Conservation (phyloP, 2,797 vertebrate genomes). For the Ctenosaura bakeri region DNA sequence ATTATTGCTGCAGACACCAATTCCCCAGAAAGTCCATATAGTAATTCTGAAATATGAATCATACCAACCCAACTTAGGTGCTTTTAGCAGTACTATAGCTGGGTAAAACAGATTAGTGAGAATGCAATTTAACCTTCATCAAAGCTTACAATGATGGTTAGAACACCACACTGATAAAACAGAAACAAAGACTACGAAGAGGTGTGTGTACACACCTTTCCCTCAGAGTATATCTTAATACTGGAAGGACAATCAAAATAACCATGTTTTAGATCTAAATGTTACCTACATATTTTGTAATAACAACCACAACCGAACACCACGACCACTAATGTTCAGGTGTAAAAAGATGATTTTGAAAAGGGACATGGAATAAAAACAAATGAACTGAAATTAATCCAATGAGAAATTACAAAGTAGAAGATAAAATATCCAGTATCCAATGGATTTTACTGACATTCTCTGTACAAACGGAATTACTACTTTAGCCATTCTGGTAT, state of each 20-base stretch:
- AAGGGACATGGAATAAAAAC: not conserved
- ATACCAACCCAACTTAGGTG: not conserved
- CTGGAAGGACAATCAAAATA: not conserved
- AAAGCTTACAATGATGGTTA: not conserved
- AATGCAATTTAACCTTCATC: not conserved
- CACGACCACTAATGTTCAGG: not conserved
- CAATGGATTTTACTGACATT: slow-evolving; percentile 37
- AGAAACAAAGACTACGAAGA: not conserved
- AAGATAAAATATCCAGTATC: slow-evolving; percentile 21
- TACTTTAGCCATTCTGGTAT: slow-evolving; percentile 54
- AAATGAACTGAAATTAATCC: not conserved
- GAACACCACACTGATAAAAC: not conserved
- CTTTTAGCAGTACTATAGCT: not conserved
- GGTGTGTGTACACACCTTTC: not conserved
- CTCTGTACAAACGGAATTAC: slow-evolving; percentile 44
- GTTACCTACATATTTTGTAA: not conserved
- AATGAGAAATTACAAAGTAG: not conserved
- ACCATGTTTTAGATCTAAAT: not conserved
- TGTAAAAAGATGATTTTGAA: not conserved
- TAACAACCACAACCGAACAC: not conserved
- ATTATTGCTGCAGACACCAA: not conserved
- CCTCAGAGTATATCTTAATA: not conserved
- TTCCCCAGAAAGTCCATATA: not conserved
- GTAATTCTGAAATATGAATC: not conserved
- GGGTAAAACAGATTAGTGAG: not conserved